A percentile compares a stretch with the other conserved stretches of the same genome.
Evolutionary conservation across 2,888 invertebrate genomes (phyloP).

Genomic region (Acleris sparsana): DNA sequence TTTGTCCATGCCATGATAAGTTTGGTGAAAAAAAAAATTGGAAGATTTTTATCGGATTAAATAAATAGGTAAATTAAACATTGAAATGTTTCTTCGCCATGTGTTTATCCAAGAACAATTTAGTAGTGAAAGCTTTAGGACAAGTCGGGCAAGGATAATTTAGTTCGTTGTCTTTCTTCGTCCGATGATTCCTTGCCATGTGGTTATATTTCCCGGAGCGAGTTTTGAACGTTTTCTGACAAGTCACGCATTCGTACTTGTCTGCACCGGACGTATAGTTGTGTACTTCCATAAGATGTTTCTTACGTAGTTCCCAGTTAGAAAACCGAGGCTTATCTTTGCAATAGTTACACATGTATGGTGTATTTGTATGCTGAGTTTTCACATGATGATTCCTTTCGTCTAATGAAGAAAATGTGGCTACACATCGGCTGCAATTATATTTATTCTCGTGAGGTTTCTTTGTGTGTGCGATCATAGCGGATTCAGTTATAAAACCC

Average conservation of each 20-base stretch:
- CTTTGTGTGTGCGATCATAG: conserved; percentile 74
- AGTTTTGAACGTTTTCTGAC: conserved; percentile 74
- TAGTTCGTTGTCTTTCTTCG: conserved; percentile 72
- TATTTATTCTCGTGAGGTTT: conserved; percentile 77
- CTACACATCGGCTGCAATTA: conserved; percentile 71
- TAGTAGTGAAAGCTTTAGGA: conserved; percentile 79
- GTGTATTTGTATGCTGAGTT: conserved; percentile 71
- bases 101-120: conserved; percentile 81
- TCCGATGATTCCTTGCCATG: conserved; percentile 72
- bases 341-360: conserved; percentile 74
- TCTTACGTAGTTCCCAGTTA: conserved; percentile 73
- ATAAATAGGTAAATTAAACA: conserved; percentile 40
- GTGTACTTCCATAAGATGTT: conserved; percentile 73
- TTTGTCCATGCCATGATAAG: conserved; percentile 35
- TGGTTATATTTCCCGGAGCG: conserved; percentile 77
- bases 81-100: conserved; percentile 81
- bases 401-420: conserved; percentile 69
- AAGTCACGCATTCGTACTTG: conserved; percentile 71
- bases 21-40: conserved; percentile 1
- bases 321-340: conserved; percentile 75
- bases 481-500: conserved; percentile 76
- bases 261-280: conserved; percentile 72
- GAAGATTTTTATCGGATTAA: no score
- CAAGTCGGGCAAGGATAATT: conserved; percentile 79
- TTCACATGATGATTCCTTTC: conserved; percentile 73